Evolutionary conservation across 53 echinoderm and acorn worm species (phyloP).

Genomic region (Henricia sp.): DNA sequence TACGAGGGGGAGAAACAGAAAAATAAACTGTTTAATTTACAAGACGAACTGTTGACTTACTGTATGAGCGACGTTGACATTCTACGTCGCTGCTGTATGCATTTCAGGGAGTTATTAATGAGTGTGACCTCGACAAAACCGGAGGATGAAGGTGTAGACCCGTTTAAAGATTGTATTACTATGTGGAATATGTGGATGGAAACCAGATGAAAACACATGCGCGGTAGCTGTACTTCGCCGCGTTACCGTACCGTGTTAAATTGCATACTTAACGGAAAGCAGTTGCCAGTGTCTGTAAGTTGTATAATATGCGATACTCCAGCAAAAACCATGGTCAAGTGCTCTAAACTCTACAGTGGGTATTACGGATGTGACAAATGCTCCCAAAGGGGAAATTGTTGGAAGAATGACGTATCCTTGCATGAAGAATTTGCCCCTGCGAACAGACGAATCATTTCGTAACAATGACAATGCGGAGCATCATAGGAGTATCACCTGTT

Average conservation of each 20-base stretch:
- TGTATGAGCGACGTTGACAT: slow-evolving; percentile 35
- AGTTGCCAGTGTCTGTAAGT: background rate
- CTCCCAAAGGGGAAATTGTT: background rate
- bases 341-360: background rate
- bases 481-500: slow-evolving; percentile 21
- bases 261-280: too few relatives aligned
- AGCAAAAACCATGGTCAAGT: slow-evolving; percentile 1
- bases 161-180: slow-evolving; percentile 68
- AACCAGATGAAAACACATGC: too few relatives aligned
- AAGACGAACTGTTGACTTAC: slow-evolving; percentile 10
- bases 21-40: background rate
- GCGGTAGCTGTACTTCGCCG: too few relatives aligned
- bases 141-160: slow-evolving; percentile 19
- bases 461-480: slow-evolving; percentile 49
- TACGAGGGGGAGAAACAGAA: background rate
- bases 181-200: too few relatives aligned
- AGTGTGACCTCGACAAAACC: background rate
- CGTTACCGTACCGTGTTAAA: too few relatives aligned
- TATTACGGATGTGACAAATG: slow-evolving; percentile 39
- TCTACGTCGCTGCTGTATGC: slow-evolving; percentile 22
- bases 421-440: slow-evolving; percentile 46
- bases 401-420: slow-evolving; percentile 70
- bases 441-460: slow-evolving; percentile 67
- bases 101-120: slow-evolving; percentile 17
- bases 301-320: slow-evolving; percentile 20